Conservation (phyloP, 2,113 vertebrate species). For the rabbit (Oryctolagus cuniculus) region DNA sequence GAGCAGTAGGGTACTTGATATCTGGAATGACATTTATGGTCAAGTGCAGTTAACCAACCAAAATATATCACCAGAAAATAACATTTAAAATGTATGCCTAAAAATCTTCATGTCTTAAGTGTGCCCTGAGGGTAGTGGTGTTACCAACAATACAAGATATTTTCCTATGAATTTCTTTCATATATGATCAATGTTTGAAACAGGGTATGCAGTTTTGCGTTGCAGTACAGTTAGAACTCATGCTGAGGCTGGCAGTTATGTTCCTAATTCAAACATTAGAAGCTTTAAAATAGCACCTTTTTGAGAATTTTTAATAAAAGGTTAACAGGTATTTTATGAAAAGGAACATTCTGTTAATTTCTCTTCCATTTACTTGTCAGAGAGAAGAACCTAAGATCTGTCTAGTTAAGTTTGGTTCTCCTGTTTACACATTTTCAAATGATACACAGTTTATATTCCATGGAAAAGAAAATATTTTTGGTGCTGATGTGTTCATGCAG, state of each 20-base stretch:
- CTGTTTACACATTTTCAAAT: slow-evolving; percentile 54
- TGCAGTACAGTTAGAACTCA: slow-evolving; percentile 42
- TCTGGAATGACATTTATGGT: slow-evolving; percentile 8
- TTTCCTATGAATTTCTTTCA: slow-evolving; percentile 32
- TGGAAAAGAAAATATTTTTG: slow-evolving; percentile 63
- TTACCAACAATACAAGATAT: slow-evolving; percentile 9
- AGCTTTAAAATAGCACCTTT: slow-evolving; percentile 32
- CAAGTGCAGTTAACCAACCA: neutral
- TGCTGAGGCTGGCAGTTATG: neutral
- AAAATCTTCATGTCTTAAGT: slow-evolving; percentile 28
- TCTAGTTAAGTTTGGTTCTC: slow-evolving; percentile 61
- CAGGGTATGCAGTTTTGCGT: neutral
- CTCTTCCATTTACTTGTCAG: slow-evolving; percentile 24
- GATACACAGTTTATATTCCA: slow-evolving; percentile 17
- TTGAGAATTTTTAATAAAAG: slow-evolving; percentile 59
- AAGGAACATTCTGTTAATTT: slow-evolving; percentile 35
- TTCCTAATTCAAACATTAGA: slow-evolving; percentile 58
- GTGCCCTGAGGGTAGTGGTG: neutral
- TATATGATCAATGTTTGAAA: slow-evolving; percentile 4
- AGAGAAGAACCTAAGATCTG: slow-evolving; percentile 62
- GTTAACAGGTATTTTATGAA: slow-evolving; percentile 63
- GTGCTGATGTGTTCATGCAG: slow-evolving; percentile 50
- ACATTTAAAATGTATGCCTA: slow-evolving; percentile 56
- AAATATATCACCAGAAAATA: slow-evolving; percentile 27
- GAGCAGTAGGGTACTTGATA: neutral